These are phyloP conservation scores for Phengaris arion DNA, from an alignment of 2,888 invertebrate genomes.

Conservation along the genomic window DNA sequence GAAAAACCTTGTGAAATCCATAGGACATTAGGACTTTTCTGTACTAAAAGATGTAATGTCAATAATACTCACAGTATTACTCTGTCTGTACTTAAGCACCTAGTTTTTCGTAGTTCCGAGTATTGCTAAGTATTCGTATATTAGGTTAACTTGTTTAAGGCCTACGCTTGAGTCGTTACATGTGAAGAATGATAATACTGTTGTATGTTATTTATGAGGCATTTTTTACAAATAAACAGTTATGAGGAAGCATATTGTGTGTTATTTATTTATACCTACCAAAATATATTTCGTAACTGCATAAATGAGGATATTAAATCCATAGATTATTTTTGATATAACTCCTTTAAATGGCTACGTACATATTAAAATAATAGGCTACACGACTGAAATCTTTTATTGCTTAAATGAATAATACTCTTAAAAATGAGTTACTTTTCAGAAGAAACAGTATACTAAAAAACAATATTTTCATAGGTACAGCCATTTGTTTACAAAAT, in stretches of 20 bases:
- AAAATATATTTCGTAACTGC: background rate
- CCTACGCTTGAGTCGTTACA: conserved; percentile 50
- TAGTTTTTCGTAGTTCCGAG: conserved; percentile 48
- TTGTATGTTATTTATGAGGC: conserved; percentile 71
- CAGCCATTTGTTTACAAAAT: too few relatives aligned
- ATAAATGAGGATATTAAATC: too few relatives aligned
- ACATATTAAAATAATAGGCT: too few relatives aligned
- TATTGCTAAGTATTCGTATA: conserved; percentile 52
- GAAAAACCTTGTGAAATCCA: conserved; percentile 33
- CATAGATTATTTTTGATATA: too few relatives aligned
- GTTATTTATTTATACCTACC: conserved; percentile 31
- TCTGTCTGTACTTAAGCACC: conserved; percentile 35
- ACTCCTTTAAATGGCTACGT: too few relatives aligned
- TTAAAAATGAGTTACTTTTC: too few relatives aligned
- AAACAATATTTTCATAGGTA: too few relatives aligned
- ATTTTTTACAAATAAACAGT: conserved; percentile 70
- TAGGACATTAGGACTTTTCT: conserved; percentile 20
- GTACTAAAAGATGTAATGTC: conserved; percentile 15
- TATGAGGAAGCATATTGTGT: conserved; percentile 39
- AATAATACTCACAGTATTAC: background rate
- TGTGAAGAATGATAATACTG: conserved; percentile 47
- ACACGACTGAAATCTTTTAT: too few relatives aligned
- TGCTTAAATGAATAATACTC: too few relatives aligned
- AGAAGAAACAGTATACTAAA: too few relatives aligned
- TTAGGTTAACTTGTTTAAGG: conserved; percentile 43